These are phyloP conservation scores for Chrysotoxum bicinctum DNA, from an alignment of 2,888 invertebrate genomes.

Conservation along the genomic window DNA sequence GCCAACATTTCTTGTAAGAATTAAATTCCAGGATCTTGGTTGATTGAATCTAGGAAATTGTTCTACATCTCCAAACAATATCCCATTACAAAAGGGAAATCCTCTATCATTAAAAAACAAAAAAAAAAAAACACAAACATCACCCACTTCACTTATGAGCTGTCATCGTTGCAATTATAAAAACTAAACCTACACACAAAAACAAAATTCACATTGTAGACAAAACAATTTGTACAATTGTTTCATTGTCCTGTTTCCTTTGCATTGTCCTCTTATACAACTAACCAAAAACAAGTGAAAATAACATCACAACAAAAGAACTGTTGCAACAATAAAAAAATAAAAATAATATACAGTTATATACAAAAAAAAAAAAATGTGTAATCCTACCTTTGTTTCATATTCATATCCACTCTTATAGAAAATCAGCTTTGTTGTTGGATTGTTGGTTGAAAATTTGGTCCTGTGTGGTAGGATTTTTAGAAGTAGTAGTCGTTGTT, in stretches of 20 bases:
- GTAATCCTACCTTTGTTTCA: conserved; percentile 71
- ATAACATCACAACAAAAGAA: background rate
- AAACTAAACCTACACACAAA: background rate
- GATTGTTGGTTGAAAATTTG: conserved; percentile 31
- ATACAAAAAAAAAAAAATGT: conserved; percentile 22
- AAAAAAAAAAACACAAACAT: too few species aligned
- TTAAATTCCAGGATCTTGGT: background rate
- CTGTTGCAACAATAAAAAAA: conserved; percentile 26
- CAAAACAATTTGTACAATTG: conserved; percentile 7
- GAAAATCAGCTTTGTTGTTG: conserved; percentile 69
- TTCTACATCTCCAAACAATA: background rate
- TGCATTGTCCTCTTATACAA: conserved; percentile 41
- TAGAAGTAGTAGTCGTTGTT: too few species aligned
- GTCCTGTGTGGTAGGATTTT: conserved; percentile 8
- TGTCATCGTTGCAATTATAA: conserved; percentile 31
- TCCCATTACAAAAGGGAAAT: background rate
- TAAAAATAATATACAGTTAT: conserved; percentile 15
- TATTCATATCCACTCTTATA: conserved; percentile 72
- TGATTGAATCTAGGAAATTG: background rate
- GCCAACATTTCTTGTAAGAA: background rate
- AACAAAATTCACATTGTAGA: background rate
- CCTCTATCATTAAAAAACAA: conserved; percentile 3
- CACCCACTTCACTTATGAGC: background rate
- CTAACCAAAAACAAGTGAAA: conserved; percentile 19
- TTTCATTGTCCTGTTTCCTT: conserved; percentile 27